Evolutionary conservation across 2,888 invertebrate genomes (phyloP), one percentile per base, ranked within the genome.

Genomic region (Torymus texanus): DNA sequence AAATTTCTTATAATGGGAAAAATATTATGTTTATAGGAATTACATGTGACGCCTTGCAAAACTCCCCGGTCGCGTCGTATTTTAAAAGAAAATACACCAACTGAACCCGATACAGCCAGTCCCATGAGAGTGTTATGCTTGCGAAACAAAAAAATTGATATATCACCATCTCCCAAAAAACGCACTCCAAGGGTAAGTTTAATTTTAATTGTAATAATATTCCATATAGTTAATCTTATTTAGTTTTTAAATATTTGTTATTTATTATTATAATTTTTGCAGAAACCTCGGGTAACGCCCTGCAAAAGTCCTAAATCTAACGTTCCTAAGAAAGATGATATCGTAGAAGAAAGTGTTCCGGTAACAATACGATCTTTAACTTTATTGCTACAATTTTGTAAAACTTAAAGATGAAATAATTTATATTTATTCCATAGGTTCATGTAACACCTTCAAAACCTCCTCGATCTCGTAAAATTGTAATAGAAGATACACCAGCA

Each of bases 141-240:
- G n/a, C 53, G 76, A 2, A 76, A 61, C 21, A 29, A 70, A 70
- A 16, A 56, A 13, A 29, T 76, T 3, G 29, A 12, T 11, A 51
- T 70, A 18, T 51, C 76, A n/a, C 76, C 76, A 12, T 76, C 76
- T 3, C 76, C 70, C 2, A 70, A 63, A n/a, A 76, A 67, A 66
- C 13, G 2, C 18, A 73, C 78, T 13, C 72, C 73, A 41, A 72
- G 72, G 66, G 77, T 77, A 77, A 24, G 5, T 51, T 8, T 63
- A 29, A 29, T 63, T 68, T 56, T 12, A 56, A 18, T 51, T 12
- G 3, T 41, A 41, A 63, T 16, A 41, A 50, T 67, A 11, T 13
- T 56, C 4, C 24, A 29, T n/a, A 29, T 29, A 29, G 4, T 29
- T 29, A 3, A 29, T 29, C 3, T 5, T 3, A 3, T 29, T 29